Percentiles rank a stretch among this genome's conserved stretches.
Evolutionary conservation across 2,113 vertebrate genomes (phyloP).

Genomic region (Pelobates fuscus): DNA sequence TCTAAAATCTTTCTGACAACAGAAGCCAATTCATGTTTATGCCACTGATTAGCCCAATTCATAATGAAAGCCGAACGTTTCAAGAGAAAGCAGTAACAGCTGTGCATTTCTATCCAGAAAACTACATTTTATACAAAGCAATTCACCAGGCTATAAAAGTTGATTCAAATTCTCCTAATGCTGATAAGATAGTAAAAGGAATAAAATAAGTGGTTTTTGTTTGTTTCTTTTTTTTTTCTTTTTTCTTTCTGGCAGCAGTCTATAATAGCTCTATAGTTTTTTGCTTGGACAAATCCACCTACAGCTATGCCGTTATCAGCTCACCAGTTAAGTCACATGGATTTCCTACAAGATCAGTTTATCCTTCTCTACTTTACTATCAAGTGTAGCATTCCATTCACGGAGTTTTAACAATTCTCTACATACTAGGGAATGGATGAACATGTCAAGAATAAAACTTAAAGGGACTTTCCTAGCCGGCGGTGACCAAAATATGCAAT

Average conservation of each 20-base stretch:
- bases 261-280: slow-evolving; percentile 4
- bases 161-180: slow-evolving; percentile 52
- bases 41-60: slow-evolving; percentile 54
- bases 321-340: slow-evolving; percentile 5
- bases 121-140: slow-evolving; percentile 52
- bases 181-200: slow-evolving; percentile 48
- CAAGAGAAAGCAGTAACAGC: slow-evolving; percentile 52
- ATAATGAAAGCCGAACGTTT: slow-evolving; percentile 50
- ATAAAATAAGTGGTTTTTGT: slow-evolving; percentile 31
- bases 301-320: not conserved
- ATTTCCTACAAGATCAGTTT: not conserved
- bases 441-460: too few relatives aligned
- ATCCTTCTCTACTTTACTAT: not conserved
- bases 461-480: too few relatives aligned
- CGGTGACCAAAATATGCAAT: too few relatives aligned
- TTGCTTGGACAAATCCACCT: slow-evolving; percentile 1
- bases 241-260: slow-evolving; percentile 3
- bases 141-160: slow-evolving; percentile 50
- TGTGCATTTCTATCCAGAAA: slow-evolving; percentile 52
- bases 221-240: not conserved
- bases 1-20: slow-evolving; percentile 62
- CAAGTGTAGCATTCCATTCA: not conserved
- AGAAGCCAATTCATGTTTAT: slow-evolving; percentile 52
- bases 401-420: not conserved
- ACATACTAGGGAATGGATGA: too few relatives aligned